A percentile compares a stretch with the other conserved stretches of the same genome.
These are phyloP conservation scores for Hyaena hyaena DNA, from an alignment of 2,113 vertebrate genomes.

Conservation along the genomic window DNA sequence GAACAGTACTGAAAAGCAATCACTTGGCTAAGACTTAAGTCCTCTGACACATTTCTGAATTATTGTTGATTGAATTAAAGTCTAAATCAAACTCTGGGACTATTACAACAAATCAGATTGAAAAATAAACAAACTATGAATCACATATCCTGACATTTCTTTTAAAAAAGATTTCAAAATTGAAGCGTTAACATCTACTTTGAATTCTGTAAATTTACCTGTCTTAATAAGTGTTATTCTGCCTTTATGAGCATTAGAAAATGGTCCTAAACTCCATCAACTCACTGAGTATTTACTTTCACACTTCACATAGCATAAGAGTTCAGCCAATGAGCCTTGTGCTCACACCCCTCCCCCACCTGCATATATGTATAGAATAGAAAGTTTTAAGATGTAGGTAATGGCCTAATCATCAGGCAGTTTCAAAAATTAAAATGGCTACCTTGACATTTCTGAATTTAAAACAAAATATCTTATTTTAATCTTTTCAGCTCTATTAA, in stretches of 20 bases:
- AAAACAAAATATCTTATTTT: not conserved
- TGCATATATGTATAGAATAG: not conserved
- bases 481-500: constrained; percentile 23
- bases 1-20: not conserved
- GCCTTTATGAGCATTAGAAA: not conserved
- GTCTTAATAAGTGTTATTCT: constrained; percentile 3
- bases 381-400: not conserved
- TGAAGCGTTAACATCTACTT: not conserved
- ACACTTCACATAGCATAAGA: not conserved
- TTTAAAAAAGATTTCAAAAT: constrained; percentile 26
- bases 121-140: constrained; percentile 10
- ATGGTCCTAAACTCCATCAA: not conserved
- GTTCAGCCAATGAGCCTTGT: not conserved
- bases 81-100: not conserved
- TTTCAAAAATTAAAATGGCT: not conserved
- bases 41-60: constrained; percentile 1
- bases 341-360: too few species aligned
- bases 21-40: not conserved
- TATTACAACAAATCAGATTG: not conserved
- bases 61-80: not conserved
- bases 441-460: not conserved
- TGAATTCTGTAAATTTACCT: constrained; percentile 14
- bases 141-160: not conserved
- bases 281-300: not conserved
- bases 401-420: not conserved